phyloP scores from a whole-genome alignment of 2,113 vertebrate species.

The Cyanoderma ruficeps region DNA sequence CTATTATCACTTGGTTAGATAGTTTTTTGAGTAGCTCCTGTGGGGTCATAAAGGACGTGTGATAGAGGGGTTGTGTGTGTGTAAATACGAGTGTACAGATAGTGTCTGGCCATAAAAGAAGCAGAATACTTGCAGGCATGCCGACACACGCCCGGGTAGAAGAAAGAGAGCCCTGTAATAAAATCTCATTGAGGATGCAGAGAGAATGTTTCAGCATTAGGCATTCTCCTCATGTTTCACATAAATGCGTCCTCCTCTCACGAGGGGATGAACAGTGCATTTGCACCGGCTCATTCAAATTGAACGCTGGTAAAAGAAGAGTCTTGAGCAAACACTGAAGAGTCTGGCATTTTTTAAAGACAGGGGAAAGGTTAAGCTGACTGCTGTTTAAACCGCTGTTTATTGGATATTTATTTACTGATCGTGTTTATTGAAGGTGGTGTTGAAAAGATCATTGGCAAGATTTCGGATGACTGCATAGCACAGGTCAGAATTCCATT shows the following conservation, averaged over 20 bases:
- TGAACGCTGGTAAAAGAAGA: conserved; percentile 74
- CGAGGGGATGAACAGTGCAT: conserved; percentile 64
- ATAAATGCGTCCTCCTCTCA: conserved; percentile 76
- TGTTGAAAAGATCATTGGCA: conserved; percentile 51
- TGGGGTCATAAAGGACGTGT: background rate
- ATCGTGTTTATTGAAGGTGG: conserved; percentile 17
- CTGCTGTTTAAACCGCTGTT: conserved; percentile 35
- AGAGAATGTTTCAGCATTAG: conserved; percentile 74
- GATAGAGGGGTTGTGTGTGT: background rate
- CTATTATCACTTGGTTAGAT: background rate
- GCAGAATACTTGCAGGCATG: conserved; percentile 1
- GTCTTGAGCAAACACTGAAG: conserved; percentile 69
- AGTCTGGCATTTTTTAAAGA: conserved; percentile 62
- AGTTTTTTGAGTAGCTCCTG: background rate
- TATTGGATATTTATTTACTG: conserved; percentile 68
- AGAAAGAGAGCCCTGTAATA: conserved; percentile 77
- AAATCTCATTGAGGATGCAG: conserved; percentile 80
- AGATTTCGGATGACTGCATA: conserved; percentile 45
- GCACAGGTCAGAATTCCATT: conserved; percentile 43
- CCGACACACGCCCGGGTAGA: conserved; percentile 34
- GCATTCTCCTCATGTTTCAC: conserved; percentile 83
- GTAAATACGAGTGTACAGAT: background rate
- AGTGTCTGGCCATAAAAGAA: background rate
- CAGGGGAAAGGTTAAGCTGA: conserved; percentile 69
- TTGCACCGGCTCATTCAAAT: conserved; percentile 76